These are phyloP conservation scores for Drosophila parabipectinata DNA, from an alignment of 1,140 invertebrate genomes.

Conservation along the genomic window DNA sequence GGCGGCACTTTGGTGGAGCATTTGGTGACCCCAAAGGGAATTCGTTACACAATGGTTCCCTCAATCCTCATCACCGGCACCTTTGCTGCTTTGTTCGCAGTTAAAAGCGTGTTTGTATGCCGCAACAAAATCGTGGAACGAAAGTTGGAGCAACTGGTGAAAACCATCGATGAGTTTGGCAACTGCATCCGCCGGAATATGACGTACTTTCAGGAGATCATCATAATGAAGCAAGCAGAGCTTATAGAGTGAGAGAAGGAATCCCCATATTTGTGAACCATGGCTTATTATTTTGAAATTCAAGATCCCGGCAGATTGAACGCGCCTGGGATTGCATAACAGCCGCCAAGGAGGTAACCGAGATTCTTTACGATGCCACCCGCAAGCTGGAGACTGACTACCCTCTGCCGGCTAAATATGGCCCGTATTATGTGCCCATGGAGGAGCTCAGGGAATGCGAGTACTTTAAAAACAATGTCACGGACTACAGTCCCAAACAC, in stretches of 20 bases:
- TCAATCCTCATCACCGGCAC: slow-evolving; percentile 54
- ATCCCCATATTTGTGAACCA: too few relatives aligned
- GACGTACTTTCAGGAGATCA: slow-evolving; percentile 83
- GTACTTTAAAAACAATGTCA: slow-evolving; percentile 83
- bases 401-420: slow-evolving; percentile 65
- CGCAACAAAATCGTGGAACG: slow-evolving; percentile 78
- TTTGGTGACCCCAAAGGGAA: slow-evolving; percentile 61
- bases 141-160: slow-evolving; percentile 72
- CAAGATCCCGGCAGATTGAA: slow-evolving; percentile 79
- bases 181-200: slow-evolving; percentile 82
- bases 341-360: slow-evolving; percentile 78
- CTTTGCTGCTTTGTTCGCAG: slow-evolving; percentile 65
- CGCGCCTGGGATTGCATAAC: slow-evolving; percentile 83
- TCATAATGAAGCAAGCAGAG: slow-evolving; percentile 80
- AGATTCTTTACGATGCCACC: slow-evolving; percentile 80
- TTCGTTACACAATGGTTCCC: slow-evolving; percentile 63
- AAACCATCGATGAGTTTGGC: slow-evolving; percentile 80
- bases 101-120: slow-evolving; percentile 75
- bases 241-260: slow-evolving; percentile 68
- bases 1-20: slow-evolving; percentile 70
- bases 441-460: slow-evolving; percentile 81
- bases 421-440: slow-evolving; percentile 75
- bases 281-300: not conserved
- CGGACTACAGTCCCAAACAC: slow-evolving; percentile 81
- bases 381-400: slow-evolving; percentile 75